phyloP scores from a whole-genome alignment of 2,888 invertebrate genomes.

The Spatulosminthurus flaviceps region DNA sequence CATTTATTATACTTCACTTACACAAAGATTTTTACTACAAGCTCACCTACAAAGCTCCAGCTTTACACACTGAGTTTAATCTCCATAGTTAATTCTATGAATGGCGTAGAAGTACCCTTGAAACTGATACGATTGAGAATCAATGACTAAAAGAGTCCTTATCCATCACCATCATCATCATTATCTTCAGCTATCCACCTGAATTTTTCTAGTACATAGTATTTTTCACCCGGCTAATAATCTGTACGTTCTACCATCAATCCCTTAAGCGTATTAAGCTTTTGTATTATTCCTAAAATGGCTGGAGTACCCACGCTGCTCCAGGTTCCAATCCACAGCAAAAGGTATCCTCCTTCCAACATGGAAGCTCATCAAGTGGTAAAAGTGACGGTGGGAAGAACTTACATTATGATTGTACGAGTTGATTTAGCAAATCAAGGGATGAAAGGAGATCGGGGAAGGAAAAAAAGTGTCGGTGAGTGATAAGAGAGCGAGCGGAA shows the following conservation, averaged over 20 bases:
- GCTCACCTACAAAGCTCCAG: too few species aligned
- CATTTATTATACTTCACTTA: too few species aligned
- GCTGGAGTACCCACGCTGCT: too few species aligned
- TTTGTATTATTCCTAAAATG: too few species aligned
- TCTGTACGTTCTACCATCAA: too few species aligned
- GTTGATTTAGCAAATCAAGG: conserved; percentile 40
- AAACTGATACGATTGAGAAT: background rate
- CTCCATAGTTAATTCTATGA: background rate
- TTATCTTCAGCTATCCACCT: background rate
- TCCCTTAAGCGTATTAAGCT: too few species aligned
- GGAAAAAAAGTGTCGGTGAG: conserved; percentile 26
- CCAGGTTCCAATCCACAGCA: background rate
- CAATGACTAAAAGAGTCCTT: background rate
- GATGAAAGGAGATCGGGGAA: conserved; percentile 27
- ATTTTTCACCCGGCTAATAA: background rate
- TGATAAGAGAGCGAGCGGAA: conserved; percentile 7
- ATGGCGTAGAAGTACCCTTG: background rate
- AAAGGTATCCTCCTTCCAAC: background rate
- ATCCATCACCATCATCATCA: conserved; percentile 6
- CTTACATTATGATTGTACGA: conserved; percentile 7
- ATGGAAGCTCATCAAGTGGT: background rate
- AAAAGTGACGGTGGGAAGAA: background rate
- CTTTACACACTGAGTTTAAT: too few species aligned
- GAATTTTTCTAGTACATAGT: background rate
- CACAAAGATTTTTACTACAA: too few species aligned